Base-by-base conservation (phyloP, 2,113 vertebrate genomes). In the Gavialis gangeticus region DNA sequence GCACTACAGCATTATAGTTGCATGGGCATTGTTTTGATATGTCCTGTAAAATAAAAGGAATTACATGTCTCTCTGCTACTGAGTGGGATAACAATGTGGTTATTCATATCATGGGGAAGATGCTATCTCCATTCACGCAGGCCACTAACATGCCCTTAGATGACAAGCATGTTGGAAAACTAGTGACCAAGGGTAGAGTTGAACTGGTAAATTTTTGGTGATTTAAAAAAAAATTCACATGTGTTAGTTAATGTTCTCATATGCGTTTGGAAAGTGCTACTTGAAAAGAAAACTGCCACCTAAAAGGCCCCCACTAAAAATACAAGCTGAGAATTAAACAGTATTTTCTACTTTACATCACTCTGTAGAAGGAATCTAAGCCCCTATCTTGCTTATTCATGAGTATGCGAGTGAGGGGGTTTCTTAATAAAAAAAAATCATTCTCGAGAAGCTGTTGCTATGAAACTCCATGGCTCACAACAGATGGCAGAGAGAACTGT, bases 401-500 rank as follows among this genome's bases (percentile, higher is more conserved):
- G 94, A 91, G 88, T 34, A 81, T 9, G 85, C 1, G 1, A 34
- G 85, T 13, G 79, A 64, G 60, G 87, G 85, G 84, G 83, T 96
- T 97, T 98, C 97, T 98, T 96, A 96, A 95, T 95, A 91, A 54
- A 95, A 93, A 83, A 84, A 94, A 94, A 83, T 93, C 97, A 97
- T 98, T 98, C 98, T 97, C 98, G 97, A 97, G 97, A 87, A 11
- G 62, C 92, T 90, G 98, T 98, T 98, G 98, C 98, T 97, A 98
- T 96, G 98, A 97, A 93, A 98, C 97, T 91, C 95, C 89, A 85
- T 91, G 92, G 96, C 75, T 98, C 96, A 97, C 96, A 98, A 95
- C 97, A 98, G 98, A 98, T 98, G 97, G 98, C 96, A 95, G 79
- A 10, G n/a, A 96, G 97, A 95, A 92, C 95, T 86, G 97, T 96